Conservation (phyloP, 2,113 vertebrate genomes). For the Sander lucioperca region DNA sequence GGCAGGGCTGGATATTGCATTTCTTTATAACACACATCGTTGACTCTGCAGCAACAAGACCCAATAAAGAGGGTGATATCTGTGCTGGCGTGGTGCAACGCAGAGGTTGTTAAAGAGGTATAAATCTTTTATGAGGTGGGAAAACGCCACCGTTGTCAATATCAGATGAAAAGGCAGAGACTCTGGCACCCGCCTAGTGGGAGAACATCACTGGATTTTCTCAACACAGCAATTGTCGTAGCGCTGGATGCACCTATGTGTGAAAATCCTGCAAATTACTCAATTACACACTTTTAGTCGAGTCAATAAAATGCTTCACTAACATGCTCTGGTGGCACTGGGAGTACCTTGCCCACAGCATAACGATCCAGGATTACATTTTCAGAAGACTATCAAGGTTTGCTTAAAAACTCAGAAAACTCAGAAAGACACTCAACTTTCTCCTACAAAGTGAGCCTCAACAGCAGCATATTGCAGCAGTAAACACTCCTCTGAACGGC, state of each 20-base stretch:
- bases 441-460: conserved; percentile 13
- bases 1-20: conserved; percentile 53
- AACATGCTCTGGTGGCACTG: conserved; percentile 13
- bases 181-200: conserved; percentile 11
- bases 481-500: conserved; percentile 64
- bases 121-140: conserved; percentile 82
- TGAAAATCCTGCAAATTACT: conserved; percentile 47
- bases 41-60: conserved; percentile 77
- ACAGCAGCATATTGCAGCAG: conserved; percentile 61
- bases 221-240: conserved; percentile 30
- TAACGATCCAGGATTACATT: neutral
- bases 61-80: conserved; percentile 73
- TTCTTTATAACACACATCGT: conserved; percentile 69
- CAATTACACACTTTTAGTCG: conserved; percentile 12
- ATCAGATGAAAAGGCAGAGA: conserved; percentile 59
- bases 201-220: conserved; percentile 31
- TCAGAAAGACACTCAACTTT: conserved; percentile 35
- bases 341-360: neutral
- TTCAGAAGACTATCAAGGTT: conserved; percentile 10
- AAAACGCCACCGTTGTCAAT: conserved; percentile 61
- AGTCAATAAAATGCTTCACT: conserved; percentile 37
- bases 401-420: conserved; percentile 21
- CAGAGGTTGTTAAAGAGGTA: conserved; percentile 74
- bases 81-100: conserved; percentile 55
- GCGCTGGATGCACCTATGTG: conserved; percentile 8